These are phyloP conservation scores for Chascanopsetta lugubris DNA, from an alignment of 2,113 vertebrate species.

Conservation along the genomic window DNA sequence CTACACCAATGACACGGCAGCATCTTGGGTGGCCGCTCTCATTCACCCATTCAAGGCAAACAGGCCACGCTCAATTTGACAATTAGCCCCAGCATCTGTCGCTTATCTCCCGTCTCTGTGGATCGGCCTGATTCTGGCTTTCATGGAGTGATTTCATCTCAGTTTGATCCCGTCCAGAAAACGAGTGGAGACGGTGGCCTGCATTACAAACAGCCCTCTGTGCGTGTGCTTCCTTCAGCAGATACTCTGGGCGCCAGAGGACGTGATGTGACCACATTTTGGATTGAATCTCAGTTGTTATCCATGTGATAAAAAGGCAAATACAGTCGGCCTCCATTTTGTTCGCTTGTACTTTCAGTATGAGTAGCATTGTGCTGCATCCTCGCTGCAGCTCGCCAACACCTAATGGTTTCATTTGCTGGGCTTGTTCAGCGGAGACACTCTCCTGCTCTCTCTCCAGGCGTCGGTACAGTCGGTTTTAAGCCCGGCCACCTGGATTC, in stretches of 20 bases:
- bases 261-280: conserved; percentile 62
- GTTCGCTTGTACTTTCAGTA: conserved; percentile 27
- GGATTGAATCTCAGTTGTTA: conserved; percentile 46
- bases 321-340: conserved; percentile 8
- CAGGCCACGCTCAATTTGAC: conserved; percentile 74
- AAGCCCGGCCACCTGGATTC: conserved; percentile 21
- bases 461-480: neutral
- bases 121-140: conserved; percentile 32
- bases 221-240: conserved; percentile 46
- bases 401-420: conserved; percentile 42
- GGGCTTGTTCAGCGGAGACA: conserved; percentile 34
- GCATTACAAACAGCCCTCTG: conserved; percentile 34
- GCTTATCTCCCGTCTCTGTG: conserved; percentile 52
- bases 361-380: conserved; percentile 6
- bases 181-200: conserved; percentile 27
- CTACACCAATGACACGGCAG: conserved; percentile 66
- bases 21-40: conserved; percentile 62
- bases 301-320: conserved; percentile 5
- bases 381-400: conserved; percentile 16
- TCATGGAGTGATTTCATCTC: conserved; percentile 53
- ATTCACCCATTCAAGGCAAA: conserved; percentile 75
- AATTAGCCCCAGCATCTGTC: conserved; percentile 75
- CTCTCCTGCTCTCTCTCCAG: neutral
- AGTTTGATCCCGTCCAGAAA: conserved; percentile 53
- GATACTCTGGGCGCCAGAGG: conserved; percentile 48